Evolutionary conservation across 1,140 invertebrate genomes (phyloP).

Genomic region (Bombus picipes): DNA sequence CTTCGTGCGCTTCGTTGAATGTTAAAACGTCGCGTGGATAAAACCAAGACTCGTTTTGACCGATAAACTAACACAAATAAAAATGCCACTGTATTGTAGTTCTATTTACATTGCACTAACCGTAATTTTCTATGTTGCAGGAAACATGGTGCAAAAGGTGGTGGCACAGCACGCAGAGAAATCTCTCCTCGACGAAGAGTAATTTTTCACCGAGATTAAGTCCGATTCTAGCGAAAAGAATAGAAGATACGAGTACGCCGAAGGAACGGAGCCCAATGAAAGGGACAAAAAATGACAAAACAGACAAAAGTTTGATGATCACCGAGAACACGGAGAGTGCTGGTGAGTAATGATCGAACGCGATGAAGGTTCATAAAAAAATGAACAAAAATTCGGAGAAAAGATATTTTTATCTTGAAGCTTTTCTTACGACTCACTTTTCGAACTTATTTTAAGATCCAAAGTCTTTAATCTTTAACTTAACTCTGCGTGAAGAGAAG

Average conservation of each 20-base stretch:
- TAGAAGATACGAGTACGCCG: conserved; percentile 30
- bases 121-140: conserved; percentile 62
- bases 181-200: conserved; percentile 71
- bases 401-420: not conserved
- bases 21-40: not conserved
- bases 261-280: conserved; percentile 58
- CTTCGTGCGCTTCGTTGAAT: not conserved
- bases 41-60: not conserved
- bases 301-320: conserved; percentile 30
- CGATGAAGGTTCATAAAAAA: not conserved
- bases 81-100: not conserved
- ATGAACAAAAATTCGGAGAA: not conserved
- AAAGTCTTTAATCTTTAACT: not conserved
- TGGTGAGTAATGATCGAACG: not conserved
- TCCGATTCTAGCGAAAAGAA: conserved; percentile 70
- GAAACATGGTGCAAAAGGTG: conserved; percentile 81
- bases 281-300: conserved; percentile 24
- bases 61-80: no score
- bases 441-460: no score
- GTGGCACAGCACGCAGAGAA: conserved; percentile 77
- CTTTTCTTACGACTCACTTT: not conserved
- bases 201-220: conserved; percentile 74
- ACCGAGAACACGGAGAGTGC: not conserved
- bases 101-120: not conserved
- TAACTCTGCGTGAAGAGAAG: not conserved